Conservation (phyloP, 1,140 invertebrate genomes). For the Caerostris extrusa region DNA sequence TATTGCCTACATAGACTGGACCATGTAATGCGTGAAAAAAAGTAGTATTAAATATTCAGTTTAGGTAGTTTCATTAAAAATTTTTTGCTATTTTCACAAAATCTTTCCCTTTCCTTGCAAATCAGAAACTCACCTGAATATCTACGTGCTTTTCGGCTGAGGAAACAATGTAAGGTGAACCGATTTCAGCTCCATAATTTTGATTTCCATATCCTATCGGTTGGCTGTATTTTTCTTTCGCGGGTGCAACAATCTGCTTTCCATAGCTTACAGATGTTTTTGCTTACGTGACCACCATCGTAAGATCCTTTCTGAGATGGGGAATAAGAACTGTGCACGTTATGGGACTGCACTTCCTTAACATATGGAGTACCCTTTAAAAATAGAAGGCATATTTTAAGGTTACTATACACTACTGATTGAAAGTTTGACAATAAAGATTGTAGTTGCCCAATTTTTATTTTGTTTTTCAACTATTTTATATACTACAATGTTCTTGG, state of each 20-base stretch:
- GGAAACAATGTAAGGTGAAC: neutral
- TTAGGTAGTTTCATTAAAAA: too few relatives aligned
- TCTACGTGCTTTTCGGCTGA: neutral
- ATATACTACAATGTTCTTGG: too few relatives aligned
- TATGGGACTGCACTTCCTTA: neutral
- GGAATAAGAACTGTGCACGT: neutral
- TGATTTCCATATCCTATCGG: neutral
- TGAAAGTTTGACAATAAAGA: too few relatives aligned
- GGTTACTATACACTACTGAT: too few relatives aligned
- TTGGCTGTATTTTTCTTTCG: conserved; percentile 6
- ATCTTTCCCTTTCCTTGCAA: too few relatives aligned
- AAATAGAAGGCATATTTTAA: neutral
- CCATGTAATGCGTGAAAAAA: too few relatives aligned
- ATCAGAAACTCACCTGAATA: neutral
- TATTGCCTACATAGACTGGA: too few relatives aligned
- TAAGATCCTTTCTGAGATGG: neutral
- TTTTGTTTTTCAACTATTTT: too few relatives aligned
- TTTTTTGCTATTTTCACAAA: too few relatives aligned
- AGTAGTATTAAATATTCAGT: too few relatives aligned
- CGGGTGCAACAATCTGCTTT: neutral
- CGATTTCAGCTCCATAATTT: neutral
- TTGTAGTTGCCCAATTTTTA: too few relatives aligned
- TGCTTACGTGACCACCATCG: neutral
- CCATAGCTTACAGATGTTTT: neutral
- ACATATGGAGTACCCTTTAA: neutral